Base-by-base conservation (phyloP, 2,888 invertebrate species). In the Ctena decussata region DNA sequence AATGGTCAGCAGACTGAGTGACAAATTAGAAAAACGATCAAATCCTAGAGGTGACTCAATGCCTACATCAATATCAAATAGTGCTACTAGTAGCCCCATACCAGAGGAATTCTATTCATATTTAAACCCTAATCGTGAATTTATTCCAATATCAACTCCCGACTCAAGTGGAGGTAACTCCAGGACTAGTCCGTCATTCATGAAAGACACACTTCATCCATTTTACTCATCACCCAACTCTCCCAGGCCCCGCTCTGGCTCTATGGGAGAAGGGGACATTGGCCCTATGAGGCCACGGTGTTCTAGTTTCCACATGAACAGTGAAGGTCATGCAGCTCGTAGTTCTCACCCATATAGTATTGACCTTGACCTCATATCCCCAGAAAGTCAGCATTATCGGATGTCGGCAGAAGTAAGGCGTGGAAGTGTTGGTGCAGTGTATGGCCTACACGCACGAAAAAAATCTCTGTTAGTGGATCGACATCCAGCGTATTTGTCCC, bases 281-380 rank as follows among this genome's bases (percentile, higher is more conserved):
- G 86, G 84, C 30, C 91, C 90, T 30, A 90, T 93, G 87, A 87
- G 94, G n/a, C 93, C 93, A 5, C 87, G 94, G 15, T 94, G 94
- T 80, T 93, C 93, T 72, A 94, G 94, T 88, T 93, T 94, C 74
- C 94, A 94, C 78, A 82, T 93, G 76, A 93, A 93, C 86, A 93
- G 93, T 72, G 94, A 94, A 70, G 93, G 93, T 3, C 84, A 91
- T 39, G 93, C 93, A 18, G 91, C 93, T 8, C 89, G 92, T 8
- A 88, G 88, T 57, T 77, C 91, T 0, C 87, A 90, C 24, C 87
- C 79, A 21, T 86, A 87, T 27, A 87, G 90, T n/a, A 78, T 80
- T 71, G 81, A 87, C 27, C 65, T 74, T 69, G 85, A 88, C 46
- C 82, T 90, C 46, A 77, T 89, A 21, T 86, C 87, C 5, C 86